phyloP scores from a whole-genome alignment of 2,797 vertebrate genomes.

The Macropodus opercularis region DNA sequence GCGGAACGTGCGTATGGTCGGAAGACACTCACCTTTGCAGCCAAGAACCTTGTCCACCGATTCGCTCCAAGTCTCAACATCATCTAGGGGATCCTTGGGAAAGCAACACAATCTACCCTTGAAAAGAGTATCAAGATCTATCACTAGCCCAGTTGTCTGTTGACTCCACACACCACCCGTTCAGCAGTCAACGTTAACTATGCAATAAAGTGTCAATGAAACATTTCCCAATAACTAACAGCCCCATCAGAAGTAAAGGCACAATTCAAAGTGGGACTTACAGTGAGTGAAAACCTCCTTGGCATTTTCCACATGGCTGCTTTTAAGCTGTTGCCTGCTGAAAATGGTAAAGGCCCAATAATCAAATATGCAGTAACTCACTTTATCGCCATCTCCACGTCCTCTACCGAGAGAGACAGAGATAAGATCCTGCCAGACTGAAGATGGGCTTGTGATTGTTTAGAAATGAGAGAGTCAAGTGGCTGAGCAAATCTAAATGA shows the following conservation, averaged over 20 bases:
- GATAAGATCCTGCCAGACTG: slow-evolving; percentile 71
- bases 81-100: slow-evolving; percentile 85
- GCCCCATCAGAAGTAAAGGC: slow-evolving; percentile 24
- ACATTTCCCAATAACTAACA: slow-evolving; percentile 5
- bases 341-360: slow-evolving; percentile 66
- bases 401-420: slow-evolving; percentile 66
- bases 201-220: too few relatives aligned
- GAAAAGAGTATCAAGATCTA: slow-evolving; percentile 90
- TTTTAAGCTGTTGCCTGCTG: slow-evolving; percentile 51
- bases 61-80: slow-evolving; percentile 86
- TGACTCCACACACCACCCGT: slow-evolving; percentile 24
- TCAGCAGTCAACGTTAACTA: too few relatives aligned
- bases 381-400: slow-evolving; percentile 85
- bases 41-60: slow-evolving; percentile 91
- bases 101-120: slow-evolving; percentile 95
- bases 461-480: slow-evolving; percentile 70
- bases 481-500: slow-evolving; percentile 83
- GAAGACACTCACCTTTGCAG: slow-evolving; percentile 87
- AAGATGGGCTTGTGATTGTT: slow-evolving; percentile 75
- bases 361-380: slow-evolving; percentile 80
- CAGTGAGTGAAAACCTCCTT: slow-evolving; percentile 62
- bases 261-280: slow-evolving; percentile 66
- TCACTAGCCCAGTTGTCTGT: slow-evolving; percentile 64
- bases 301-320: slow-evolving; percentile 77
- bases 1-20: not conserved